Percentiles rank a stretch among this genome's conserved stretches.
These are phyloP conservation scores for Bombus impatiens DNA, from an alignment of 1,140 invertebrate genomes.

Conservation along the genomic window DNA sequence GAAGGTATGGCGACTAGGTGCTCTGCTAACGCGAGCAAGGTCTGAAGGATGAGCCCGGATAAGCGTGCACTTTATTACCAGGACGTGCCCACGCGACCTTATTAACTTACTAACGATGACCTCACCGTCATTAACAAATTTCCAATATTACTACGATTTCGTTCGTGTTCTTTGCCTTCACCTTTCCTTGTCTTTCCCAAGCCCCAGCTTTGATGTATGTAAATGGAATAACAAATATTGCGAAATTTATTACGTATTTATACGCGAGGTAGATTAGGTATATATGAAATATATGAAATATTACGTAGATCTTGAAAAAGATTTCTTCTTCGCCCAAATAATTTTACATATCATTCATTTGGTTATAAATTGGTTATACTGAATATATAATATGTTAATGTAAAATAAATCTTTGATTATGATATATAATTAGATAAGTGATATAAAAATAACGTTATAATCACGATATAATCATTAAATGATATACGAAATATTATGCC, in stretches of 20 bases:
- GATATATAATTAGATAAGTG: too few relatives aligned
- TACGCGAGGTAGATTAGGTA: background rate
- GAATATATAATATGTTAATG: too few relatives aligned
- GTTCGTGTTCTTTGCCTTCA: background rate
- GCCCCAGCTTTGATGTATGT: background rate
- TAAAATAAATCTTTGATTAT: too few relatives aligned
- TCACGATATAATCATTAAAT: too few relatives aligned
- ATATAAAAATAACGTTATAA: too few relatives aligned
- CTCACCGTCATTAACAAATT: conserved; percentile 66
- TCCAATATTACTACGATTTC: conserved; percentile 20
- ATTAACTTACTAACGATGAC: conserved; percentile 70
- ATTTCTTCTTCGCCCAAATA: too few relatives aligned
- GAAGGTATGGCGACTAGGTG: conserved; percentile 45
- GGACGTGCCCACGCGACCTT: conserved; percentile 66
- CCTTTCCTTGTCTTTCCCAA: background rate
- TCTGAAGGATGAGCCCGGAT: conserved; percentile 65
- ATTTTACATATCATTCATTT: too few relatives aligned
- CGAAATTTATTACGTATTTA: background rate
- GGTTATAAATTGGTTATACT: too few relatives aligned
- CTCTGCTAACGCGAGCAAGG: conserved; percentile 55
- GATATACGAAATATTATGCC: too few relatives aligned
- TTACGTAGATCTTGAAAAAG: too few relatives aligned
- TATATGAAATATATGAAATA: background rate
- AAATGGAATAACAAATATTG: too few relatives aligned
- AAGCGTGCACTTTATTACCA: conserved; percentile 63